Evolutionary conservation across 1,140 invertebrate genomes (phyloP), one percentile per base, ranked within the genome.

Genomic region (Goniozus legneri): DNA sequence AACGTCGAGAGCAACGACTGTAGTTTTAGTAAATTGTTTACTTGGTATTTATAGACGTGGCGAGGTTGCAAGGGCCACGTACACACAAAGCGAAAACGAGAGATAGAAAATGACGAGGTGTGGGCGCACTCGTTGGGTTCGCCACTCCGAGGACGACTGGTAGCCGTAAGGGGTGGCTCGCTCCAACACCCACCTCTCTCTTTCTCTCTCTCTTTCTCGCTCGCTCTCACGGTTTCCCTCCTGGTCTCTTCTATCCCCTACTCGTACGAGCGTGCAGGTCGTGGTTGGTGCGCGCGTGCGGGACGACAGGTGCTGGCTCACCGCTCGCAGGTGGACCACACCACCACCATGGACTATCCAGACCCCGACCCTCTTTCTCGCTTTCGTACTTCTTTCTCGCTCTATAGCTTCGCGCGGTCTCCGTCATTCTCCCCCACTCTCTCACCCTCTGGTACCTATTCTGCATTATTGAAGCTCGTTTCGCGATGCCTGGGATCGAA

Each of bases 281-380:
- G 51, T 58, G 52, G 52, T 50, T 52, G 52, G 60, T 63, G 65
- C 67, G 64, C n/a, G n/a, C 60, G 65, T 64, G 63, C 62, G 59
- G 54, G 24, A 27, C 57, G 69, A 69, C 69, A 72, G 69, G 69
- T 72, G 69, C 61, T 67, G 48, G 55, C 47, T 58, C 34, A 52
- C 60, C 58, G 61, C 60, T 66, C 53, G 65, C 68, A 71, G 67
- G 69, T 72, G 68, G 62, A 72, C 68, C 66, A 60, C 55, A 52
- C 57, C 58, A 42, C 27, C 42, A 18, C n/a, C 42, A 41, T 50
- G 22, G 52, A 55, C 55, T 44, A 48, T 44, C 52, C 49, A 49
- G 50, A 50, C n/a, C 57, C 39, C 56, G 54, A 56, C 52, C 51
- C 61, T 56, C 52, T 50, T 56, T 38, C 21, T 35, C 40, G 43